phyloP scores from a whole-genome alignment of 2,797 vertebrate genomes.

The Chaetodon trifasciatus region DNA sequence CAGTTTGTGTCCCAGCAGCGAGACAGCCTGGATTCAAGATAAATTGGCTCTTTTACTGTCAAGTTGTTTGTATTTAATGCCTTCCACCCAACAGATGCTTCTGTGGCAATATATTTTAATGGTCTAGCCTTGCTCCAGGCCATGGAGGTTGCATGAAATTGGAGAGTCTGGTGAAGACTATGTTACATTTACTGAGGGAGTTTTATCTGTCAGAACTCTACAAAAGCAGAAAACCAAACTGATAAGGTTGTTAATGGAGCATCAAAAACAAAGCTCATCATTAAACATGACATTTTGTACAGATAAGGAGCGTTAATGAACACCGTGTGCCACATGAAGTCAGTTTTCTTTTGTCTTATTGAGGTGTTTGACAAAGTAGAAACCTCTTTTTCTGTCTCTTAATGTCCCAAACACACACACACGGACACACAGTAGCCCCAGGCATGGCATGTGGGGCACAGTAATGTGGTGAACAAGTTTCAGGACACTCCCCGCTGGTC shows the following conservation, averaged over 20 bases:
- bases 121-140: constrained; percentile 67
- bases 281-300: constrained; percentile 9
- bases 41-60: constrained; percentile 78
- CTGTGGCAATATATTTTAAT: constrained; percentile 78
- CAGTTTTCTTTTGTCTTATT: constrained; percentile 2
- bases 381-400: constrained; percentile 13
- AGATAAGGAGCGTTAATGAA: constrained; percentile 13
- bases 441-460: constrained; percentile 64
- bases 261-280: background rate
- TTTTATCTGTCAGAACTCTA: constrained; percentile 4
- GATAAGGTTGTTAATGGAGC: background rate
- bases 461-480: constrained; percentile 69
- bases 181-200: constrained; percentile 41
- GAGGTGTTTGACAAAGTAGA: constrained; percentile 16
- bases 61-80: constrained; percentile 81
- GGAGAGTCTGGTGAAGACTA: constrained; percentile 49
- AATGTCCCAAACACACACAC: constrained; percentile 25
- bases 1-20: constrained; percentile 19
- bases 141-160: constrained; percentile 56
- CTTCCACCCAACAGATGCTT: constrained; percentile 73
- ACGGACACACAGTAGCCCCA: constrained; percentile 40
- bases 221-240: background rate
- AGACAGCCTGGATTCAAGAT: constrained; percentile 59
- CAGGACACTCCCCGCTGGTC: constrained; percentile 75
- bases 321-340: background rate